Evolutionary conservation across 2,888 invertebrate species (phyloP).

Genomic region (Tachina grossa): DNA sequence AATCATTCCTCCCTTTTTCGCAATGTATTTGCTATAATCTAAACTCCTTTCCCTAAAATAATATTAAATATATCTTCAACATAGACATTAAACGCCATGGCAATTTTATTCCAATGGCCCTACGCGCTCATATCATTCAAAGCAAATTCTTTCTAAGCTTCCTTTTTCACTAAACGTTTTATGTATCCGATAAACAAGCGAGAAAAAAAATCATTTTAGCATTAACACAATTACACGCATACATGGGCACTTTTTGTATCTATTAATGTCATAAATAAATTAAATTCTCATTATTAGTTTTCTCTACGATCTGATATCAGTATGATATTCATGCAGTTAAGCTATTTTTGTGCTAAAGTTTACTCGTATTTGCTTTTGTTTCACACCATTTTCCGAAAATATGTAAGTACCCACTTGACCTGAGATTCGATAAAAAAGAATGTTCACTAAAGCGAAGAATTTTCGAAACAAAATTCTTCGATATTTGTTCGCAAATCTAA

Average conservation of each 20-base stretch:
- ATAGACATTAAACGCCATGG: neutral
- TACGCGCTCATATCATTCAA: neutral
- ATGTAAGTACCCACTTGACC: too few relatives aligned
- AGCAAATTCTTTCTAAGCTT: neutral
- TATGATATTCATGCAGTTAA: slow-evolving; percentile 16
- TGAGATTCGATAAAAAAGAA: too few relatives aligned
- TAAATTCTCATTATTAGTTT: slow-evolving; percentile 67
- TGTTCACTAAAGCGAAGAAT: too few relatives aligned
- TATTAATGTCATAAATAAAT: slow-evolving; percentile 63
- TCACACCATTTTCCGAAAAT: slow-evolving; percentile 17
- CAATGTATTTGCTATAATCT: neutral
- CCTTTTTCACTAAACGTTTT: slow-evolving; percentile 40
- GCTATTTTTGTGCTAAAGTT: slow-evolving; percentile 27
- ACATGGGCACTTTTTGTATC: neutral
- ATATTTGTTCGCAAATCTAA: too few relatives aligned
- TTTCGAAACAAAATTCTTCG: too few relatives aligned
- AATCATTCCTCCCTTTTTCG: neutral
- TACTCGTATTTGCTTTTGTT: slow-evolving; percentile 30
- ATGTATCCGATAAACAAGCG: neutral
- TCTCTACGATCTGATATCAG: slow-evolving; percentile 60
- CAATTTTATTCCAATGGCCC: neutral
- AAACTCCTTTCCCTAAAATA: slow-evolving; percentile 3
- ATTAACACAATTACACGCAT: neutral
- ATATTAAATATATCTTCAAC: neutral
- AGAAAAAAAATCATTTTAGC: neutral